These are phyloP conservation scores for Picathartes gymnocephalus DNA, from an alignment of 2,113 vertebrate species.

Conservation along the genomic window DNA sequence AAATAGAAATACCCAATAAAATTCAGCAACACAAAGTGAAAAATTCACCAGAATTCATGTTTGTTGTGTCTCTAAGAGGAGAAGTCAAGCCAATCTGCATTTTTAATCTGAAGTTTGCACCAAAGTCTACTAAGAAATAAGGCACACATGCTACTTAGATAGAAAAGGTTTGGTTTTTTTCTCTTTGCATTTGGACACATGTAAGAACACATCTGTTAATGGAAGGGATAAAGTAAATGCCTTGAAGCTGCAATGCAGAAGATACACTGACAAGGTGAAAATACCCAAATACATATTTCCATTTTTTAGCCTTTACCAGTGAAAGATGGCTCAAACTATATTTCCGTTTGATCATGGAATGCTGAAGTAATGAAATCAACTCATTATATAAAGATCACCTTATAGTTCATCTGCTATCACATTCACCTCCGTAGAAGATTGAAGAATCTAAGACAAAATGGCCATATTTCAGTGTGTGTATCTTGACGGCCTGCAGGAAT, in stretches of 20 bases:
- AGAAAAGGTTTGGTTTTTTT: not conserved
- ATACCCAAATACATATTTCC: not conserved
- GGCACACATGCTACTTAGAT: not conserved
- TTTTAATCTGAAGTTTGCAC: not conserved
- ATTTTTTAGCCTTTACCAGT: not conserved
- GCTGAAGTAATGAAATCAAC: not conserved
- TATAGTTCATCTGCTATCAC: not conserved
- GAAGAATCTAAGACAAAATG: not conserved
- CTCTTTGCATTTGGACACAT: not conserved
- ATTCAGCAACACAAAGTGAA: not conserved
- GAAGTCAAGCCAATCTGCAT: not conserved
- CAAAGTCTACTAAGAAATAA: not conserved
- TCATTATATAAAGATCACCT: not conserved
- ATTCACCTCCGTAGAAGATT: not conserved
- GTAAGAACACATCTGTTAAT: not conserved
- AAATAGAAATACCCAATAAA: not conserved
- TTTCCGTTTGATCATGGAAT: not conserved
- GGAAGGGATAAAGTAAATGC: not conserved
- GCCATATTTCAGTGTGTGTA: not conserved
- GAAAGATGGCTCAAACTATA: not conserved
- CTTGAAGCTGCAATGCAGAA: not conserved
- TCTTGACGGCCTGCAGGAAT: not conserved
- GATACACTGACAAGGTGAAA: not conserved
- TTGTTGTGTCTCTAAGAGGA: not conserved
- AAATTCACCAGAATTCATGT: not conserved